Base-by-base conservation (phyloP, 2,888 invertebrate genomes). In the Apomyelois bistriatella region DNA sequence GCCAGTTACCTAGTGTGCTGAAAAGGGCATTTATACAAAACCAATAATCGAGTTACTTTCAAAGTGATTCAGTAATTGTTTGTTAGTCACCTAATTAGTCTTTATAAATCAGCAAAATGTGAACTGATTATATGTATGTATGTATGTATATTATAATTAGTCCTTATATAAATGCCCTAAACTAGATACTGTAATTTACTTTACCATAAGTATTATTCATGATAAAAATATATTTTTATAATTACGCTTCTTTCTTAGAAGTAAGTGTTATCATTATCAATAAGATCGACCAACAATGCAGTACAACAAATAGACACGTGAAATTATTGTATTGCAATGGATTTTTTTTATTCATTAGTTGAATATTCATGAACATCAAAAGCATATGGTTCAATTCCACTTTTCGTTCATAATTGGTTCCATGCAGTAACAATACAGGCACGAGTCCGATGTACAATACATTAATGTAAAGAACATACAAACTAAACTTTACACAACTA, bases 201-300 rank as follows among this genome's bases (percentile, higher is more conserved):
- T 57, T 35, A 22, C 22, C 22, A 22, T 55, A 52, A 65, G 52
- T 60, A 67, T 38, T 49, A 41, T 50, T 9, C 64, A 65, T 60
- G 54, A 59, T 69, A 69, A 60, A 69, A 69, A 38, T 68, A 69
- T 69, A 69, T 63, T 61, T 60, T 41, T 64, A 58, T 57, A 62
- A 59, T 61, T 58, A 63, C 55, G 59, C 51, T 53, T 60, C 59
- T 40, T 12, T 54, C 51, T 48, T 54, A 43, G 17, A 61, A 35
- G 42, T 43, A 58, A 58, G 22, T 22, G 22, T 22, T 22, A 22
- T 22, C 5, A 22, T 22, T 61, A 55, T 59, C 53, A 58, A 57
- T 42, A 32, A 32, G 49, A 17, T 35, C 22, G 22, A 35, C 46
- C 28, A 41, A 40, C 6, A 35, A 28, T 28, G 28, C 28, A 37